Evolutionary conservation across 2,888 invertebrate species (phyloP).

Genomic region (Nomada flava): DNA sequence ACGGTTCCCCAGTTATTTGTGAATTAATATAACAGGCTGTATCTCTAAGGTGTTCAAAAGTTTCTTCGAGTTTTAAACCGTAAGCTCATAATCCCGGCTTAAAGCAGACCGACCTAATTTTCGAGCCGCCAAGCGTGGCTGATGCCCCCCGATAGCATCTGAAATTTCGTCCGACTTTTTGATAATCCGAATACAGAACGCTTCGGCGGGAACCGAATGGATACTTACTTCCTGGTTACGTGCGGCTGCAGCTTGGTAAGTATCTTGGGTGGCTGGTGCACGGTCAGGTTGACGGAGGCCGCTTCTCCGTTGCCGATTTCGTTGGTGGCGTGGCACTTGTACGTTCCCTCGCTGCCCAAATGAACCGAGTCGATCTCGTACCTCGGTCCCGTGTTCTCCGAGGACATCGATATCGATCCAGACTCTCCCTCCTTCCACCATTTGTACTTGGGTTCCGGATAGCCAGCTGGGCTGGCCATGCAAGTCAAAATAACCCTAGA

Average conservation of each 20-base stretch:
- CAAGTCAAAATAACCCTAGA: constrained; percentile 93
- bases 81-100: constrained; percentile 20
- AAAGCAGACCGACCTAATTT: constrained; percentile 33
- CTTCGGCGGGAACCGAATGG: not conserved
- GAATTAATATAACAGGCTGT: constrained; percentile 23
- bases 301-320: constrained; percentile 94
- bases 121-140: constrained; percentile 8
- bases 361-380: constrained; percentile 95
- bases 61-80: constrained; percentile 23
- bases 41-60: constrained; percentile 9
- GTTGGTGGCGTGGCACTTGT: constrained; percentile 96
- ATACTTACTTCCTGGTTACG: constrained; percentile 88
- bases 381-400: constrained; percentile 92
- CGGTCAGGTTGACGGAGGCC: constrained; percentile 93
- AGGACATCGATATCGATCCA: constrained; percentile 89
- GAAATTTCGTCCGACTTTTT: constrained; percentile 9
- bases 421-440: constrained; percentile 93
- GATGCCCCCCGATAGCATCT: constrained; percentile 8
- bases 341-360: constrained; percentile 93
- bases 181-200: constrained; percentile 9
- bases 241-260: constrained; percentile 93
- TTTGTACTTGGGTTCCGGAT: constrained; percentile 95
- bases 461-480: constrained; percentile 95
- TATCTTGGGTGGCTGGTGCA: constrained; percentile 95
- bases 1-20: constrained; percentile 12